Base-by-base conservation (phyloP, 1,140 invertebrate genomes). In the Drosophila nasuta region DNA sequence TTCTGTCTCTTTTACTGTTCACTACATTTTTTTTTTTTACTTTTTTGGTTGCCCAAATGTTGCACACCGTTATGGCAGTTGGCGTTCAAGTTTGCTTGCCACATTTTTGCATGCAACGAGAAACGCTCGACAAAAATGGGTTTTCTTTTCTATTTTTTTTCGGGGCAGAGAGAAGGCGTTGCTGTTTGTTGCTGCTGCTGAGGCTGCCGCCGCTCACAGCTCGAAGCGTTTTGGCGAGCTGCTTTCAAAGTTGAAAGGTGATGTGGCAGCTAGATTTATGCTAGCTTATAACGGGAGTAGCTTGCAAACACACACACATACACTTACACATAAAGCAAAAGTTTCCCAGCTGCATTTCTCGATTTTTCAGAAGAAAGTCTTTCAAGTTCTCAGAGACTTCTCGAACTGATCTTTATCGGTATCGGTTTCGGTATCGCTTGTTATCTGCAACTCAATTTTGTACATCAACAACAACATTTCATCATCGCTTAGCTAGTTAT, bases 61-160 rank as follows among this genome's bases (percentile, higher is more conserved):
- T 88, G 83, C 80, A 82, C 35, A 38, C 35, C 2, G 79, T 82
- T 82, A 81, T 82, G 79, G 56, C 71, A 78, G 75, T 82, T 82
- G 74, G 79, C 77, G 76, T 78, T 78, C 64, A 72, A 65, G 74
- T 57, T 78, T 43, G 66, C 38, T 58, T 75, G 81, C 82, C 68
- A 86, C 82, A 86, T 87, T 86, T 87, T 86, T 82, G 82, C 86
- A 88, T 88, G 83, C 83, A 85, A 83, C 70, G 64, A 8, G 33
- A 33, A 58, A 45, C 56, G 82, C 77, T 58, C 64, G 60, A 56
- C 38, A 10, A 72, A 83, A 88, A 82, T 82, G 79, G 71, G 52
- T 87, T 78, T 86, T 17, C 68, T 58, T 48, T 73, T 79, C 20
- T 25, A 25, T 25, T 68, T 58, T 48, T 73, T 79, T 86, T 57